Percentiles rank a stretch among this genome's conserved stretches.
Evolutionary conservation across 2,888 invertebrate species (phyloP).

Genomic region (Stenichneumon culpator): DNA sequence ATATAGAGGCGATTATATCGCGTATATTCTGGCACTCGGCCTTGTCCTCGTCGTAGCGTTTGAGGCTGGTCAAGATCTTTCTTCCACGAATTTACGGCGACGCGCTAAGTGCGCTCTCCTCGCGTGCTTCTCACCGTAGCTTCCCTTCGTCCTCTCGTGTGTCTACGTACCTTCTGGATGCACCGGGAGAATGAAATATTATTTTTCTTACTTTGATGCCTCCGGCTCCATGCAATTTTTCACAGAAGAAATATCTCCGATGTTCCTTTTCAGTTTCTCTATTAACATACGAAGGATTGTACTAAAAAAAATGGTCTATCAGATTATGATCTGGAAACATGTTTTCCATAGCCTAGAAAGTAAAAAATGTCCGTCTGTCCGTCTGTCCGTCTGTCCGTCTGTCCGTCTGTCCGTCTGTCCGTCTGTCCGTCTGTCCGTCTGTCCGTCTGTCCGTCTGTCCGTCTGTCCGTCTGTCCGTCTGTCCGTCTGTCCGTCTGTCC

Average conservation of each 20-base stretch:
- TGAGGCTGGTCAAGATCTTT: constrained; percentile 62
- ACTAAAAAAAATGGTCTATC: too few relatives aligned
- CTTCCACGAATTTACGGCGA: constrained; percentile 61
- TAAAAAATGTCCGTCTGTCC: too few relatives aligned
- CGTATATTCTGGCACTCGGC: constrained; percentile 52
- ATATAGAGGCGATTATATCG: constrained; percentile 49
- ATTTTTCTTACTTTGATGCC: neutral
- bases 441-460: too few relatives aligned
- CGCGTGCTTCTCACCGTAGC: constrained; percentile 13
- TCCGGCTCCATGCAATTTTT: neutral
- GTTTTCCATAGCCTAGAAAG: too few relatives aligned
- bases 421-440: too few relatives aligned
- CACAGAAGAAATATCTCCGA: neutral
- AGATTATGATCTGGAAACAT: too few relatives aligned
- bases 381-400: too few relatives aligned
- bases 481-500: too few relatives aligned
- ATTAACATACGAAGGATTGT: neutral
- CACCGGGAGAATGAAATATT: neutral
- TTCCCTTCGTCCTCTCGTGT: constrained; percentile 23
- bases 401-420: too few relatives aligned
- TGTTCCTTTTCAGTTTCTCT: neutral
- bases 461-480: too few relatives aligned
- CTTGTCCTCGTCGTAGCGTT: constrained; percentile 47
- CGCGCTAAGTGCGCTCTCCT: constrained; percentile 47
- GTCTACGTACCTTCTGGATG: constrained; percentile 2